Conservation (phyloP, 2,888 invertebrate genomes). For the Rhingia campestris region DNA sequence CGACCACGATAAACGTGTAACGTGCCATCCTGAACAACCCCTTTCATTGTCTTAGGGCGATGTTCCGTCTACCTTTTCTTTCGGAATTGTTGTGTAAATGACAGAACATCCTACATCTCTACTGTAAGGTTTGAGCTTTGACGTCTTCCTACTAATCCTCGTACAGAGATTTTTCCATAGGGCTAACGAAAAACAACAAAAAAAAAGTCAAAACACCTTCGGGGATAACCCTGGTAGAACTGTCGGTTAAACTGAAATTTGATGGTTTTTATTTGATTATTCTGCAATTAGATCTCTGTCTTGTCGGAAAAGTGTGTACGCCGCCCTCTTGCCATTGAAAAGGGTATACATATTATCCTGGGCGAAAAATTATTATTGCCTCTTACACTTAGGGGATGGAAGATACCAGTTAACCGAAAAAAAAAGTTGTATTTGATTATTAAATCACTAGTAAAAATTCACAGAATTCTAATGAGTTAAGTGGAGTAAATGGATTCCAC, state of each 20-base stretch:
- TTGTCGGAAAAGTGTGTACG: slow-evolving; percentile 6
- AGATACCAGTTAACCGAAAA: not conserved
- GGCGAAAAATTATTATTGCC: slow-evolving; percentile 54
- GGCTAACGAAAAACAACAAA: not conserved
- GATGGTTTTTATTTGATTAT: slow-evolving; percentile 74
- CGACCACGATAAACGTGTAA: slow-evolving; percentile 67
- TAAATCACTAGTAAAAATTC: slow-evolving; percentile 73
- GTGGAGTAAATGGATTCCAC: slow-evolving; percentile 73
- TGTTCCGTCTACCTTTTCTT: slow-evolving; percentile 29
- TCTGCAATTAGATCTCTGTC: slow-evolving; percentile 71
- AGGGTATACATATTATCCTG: slow-evolving; percentile 21
- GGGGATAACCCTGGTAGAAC: slow-evolving; percentile 51
- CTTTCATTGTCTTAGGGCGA: slow-evolving; percentile 57
- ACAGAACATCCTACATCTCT: slow-evolving; percentile 33
- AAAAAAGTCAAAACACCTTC: slow-evolving; percentile 65
- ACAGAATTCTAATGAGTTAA: slow-evolving; percentile 74
- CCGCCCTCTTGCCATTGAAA: slow-evolving; percentile 12
- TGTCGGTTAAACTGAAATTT: slow-evolving; percentile 72
- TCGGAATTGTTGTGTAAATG: slow-evolving; percentile 53
- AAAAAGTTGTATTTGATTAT: slow-evolving; percentile 62
- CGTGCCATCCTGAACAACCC: slow-evolving; percentile 51
- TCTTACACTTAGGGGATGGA: slow-evolving; percentile 38
- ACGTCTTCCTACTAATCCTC: slow-evolving; percentile 43
- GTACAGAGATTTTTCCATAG: slow-evolving; percentile 20
- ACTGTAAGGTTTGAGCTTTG: slow-evolving; percentile 17